Conservation (phyloP, 1,140 invertebrate genomes). For the Heliconius nattereri region DNA sequence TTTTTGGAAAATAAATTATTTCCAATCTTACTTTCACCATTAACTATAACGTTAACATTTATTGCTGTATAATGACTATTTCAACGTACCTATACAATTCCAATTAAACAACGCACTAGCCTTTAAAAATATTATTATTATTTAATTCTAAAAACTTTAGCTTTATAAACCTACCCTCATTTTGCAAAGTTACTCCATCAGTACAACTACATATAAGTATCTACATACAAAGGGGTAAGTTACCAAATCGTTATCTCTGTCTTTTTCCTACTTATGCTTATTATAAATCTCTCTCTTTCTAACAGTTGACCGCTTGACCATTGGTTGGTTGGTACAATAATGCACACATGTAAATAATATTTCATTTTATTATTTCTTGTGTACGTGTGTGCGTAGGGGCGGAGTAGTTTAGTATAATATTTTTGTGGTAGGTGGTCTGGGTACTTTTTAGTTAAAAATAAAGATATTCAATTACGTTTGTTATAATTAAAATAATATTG, state of each 20-base stretch:
- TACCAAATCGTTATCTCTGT: background rate
- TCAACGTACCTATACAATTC: no score
- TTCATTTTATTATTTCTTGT: background rate
- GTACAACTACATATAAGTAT: background rate
- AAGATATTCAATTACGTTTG: no score
- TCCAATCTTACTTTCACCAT: no score
- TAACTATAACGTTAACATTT: no score
- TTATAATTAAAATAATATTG: no score
- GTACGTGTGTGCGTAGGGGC: conserved; percentile 18
- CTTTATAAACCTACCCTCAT: background rate
- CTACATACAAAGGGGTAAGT: conserved; percentile 3
- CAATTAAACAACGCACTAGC: no score
- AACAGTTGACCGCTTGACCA: background rate
- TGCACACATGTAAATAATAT: conserved; percentile 14
- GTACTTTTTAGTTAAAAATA: no score
- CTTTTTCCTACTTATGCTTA: background rate
- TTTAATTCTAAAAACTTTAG: no score
- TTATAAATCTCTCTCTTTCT: background rate
- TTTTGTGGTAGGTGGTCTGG: background rate
- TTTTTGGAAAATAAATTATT: no score
- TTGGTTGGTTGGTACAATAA: conserved; percentile 3
- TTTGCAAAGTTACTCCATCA: background rate
- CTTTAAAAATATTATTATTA: no score
- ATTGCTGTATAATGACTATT: no score
- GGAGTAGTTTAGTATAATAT: background rate